Conservation (phyloP, 2,888 invertebrate species). For the Caenorhabditis sp. region DNA sequence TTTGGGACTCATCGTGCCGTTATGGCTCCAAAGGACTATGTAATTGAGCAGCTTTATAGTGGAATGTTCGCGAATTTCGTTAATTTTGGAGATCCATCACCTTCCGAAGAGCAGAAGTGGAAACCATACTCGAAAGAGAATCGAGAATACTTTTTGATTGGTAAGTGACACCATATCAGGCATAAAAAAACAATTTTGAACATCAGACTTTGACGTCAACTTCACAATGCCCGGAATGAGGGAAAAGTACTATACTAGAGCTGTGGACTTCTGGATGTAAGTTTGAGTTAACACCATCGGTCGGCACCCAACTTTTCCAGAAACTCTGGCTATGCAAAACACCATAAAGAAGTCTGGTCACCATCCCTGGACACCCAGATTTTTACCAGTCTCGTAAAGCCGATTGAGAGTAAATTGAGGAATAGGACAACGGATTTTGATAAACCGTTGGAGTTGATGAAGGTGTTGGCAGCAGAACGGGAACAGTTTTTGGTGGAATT, state of each 20-base stretch:
- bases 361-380: constrained; percentile 34
- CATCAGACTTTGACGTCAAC: constrained; percentile 63
- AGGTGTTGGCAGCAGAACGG: constrained; percentile 21
- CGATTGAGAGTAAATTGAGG: not conserved
- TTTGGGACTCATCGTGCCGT: constrained; percentile 64
- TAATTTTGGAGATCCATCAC: constrained; percentile 57
- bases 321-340: not conserved
- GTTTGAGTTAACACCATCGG: not conserved
- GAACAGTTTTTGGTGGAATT: constrained; percentile 28
- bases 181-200: not conserved
- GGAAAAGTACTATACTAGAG: constrained; percentile 40
- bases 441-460: constrained; percentile 12
- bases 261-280: constrained; percentile 52
- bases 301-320: constrained; percentile 9
- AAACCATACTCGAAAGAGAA: constrained; percentile 33
- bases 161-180: constrained; percentile 25
- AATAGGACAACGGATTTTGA: not conserved
- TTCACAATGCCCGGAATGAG: constrained; percentile 59
- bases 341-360: constrained; percentile 19
- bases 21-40: constrained; percentile 55
- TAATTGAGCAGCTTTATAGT: constrained; percentile 60
- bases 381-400: constrained; percentile 14
- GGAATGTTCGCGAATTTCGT: constrained; percentile 67
- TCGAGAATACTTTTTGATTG: constrained; percentile 58
- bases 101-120: constrained; percentile 50